Evolutionary conservation across 2,888 invertebrate species (phyloP), one percentile per base, ranked within the genome.

Genomic region (Philonicus albiceps): DNA sequence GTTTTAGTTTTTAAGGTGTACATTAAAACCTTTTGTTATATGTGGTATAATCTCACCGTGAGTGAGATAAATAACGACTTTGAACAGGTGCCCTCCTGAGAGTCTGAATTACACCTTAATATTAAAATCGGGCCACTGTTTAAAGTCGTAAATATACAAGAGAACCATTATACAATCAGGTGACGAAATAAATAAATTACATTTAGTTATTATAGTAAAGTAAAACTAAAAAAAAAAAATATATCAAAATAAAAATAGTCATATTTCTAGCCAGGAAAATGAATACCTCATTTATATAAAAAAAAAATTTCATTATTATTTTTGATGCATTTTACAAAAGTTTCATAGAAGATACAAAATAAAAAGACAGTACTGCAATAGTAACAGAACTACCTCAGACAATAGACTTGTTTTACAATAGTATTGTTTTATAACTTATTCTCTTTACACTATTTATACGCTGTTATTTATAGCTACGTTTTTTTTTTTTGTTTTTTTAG

Each of bases 71-170:
- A 13, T 13, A 55, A 53, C 55, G 80, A 43, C 80, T 88, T 87
- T 78, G 85, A 87, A 87, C 74, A 88, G 86, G 83, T 86, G 88
- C 87, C 87, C 85, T 72, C 87, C 88, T 88, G 87, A 86, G 92
- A 92, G 92, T 92, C 92, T 92, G 92, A 92, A 92, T 91, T 92
- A 92, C 91, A 92, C 91, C 87, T 91, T 91, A 90, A 91, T 91
- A 91, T 91, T 91, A 91, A 91, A n/a, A 88, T 81, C 87, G 88
- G 53, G 88, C 87, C 86, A 22, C 86, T 88, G 49, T 87, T 87
- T 34, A 84, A 88, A 88, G 83, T 81, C 73, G 78, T 64, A 19
- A 55, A 53, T n/a, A n/a, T n/a, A n/a, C 31, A 34, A 31, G 74
- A 27, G 27, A 74, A 74, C 31, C 34, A 74, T 34, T 11, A n/a